Evolutionary conservation across 1,140 invertebrate genomes (phyloP).

Genomic region (Atta texana): DNA sequence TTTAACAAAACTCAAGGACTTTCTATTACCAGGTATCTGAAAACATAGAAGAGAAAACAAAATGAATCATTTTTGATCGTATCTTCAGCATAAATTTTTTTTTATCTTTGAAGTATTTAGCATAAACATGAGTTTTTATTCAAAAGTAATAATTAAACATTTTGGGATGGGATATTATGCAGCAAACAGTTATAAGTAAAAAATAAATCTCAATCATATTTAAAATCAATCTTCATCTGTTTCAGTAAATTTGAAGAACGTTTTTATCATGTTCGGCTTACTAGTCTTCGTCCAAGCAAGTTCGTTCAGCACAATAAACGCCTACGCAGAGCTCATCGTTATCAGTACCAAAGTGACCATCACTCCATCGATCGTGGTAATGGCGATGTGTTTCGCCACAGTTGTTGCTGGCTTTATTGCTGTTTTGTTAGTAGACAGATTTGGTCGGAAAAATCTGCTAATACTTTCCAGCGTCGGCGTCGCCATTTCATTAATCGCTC

Average conservation of each 20-base stretch:
- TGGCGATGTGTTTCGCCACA: conserved; percentile 76
- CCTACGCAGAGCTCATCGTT: conserved; percentile 83
- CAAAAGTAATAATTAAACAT: not conserved
- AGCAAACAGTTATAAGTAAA: not conserved
- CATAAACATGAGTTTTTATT: conserved; percentile 5
- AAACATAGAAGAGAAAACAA: not conserved
- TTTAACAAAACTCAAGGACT: conserved; percentile 76
- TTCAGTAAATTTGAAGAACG: conserved; percentile 77
- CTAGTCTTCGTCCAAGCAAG: conserved; percentile 79
- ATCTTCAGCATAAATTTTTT: not conserved
- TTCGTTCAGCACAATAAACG: conserved; percentile 79
- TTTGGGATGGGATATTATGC: no score
- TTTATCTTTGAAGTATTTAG: not conserved
- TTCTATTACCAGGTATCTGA: conserved; percentile 75
- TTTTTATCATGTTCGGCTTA: conserved; percentile 75
- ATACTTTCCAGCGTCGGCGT: conserved; percentile 79
- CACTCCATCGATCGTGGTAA: conserved; percentile 80
- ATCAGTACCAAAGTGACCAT: conserved; percentile 74
- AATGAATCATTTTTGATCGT: not conserved
- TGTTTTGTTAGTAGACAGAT: conserved; percentile 80
- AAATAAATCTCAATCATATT: not conserved
- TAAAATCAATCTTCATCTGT: conserved; percentile 25
- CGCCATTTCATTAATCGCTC: conserved; percentile 76
- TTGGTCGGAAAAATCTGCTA: conserved; percentile 79
- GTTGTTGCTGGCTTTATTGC: conserved; percentile 78